phyloP scores from a whole-genome alignment of 2,888 invertebrate genomes.

The Lydus trimaculatus region DNA sequence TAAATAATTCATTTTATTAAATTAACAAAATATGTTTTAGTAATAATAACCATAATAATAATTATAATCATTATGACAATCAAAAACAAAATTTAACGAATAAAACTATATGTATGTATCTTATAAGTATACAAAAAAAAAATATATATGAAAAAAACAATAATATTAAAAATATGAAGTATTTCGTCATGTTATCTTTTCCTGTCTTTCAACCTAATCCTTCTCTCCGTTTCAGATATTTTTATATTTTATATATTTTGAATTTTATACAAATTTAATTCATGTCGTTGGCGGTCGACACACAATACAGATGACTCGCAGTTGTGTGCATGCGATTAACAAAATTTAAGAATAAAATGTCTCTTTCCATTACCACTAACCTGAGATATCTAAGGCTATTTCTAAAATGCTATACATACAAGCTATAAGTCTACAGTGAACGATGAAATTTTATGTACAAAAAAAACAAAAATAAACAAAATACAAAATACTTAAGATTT shows the following conservation, averaged over 20 bases:
- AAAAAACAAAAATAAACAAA: too few species aligned
- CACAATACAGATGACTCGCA: conserved; percentile 61
- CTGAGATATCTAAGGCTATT: conserved; percentile 60
- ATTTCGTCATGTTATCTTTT: not conserved
- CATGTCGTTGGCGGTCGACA: conserved; percentile 56
- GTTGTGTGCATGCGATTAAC: conserved; percentile 58
- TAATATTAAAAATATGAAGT: conserved; percentile 11
- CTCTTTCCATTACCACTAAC: conserved; percentile 59
- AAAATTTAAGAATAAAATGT: conserved; percentile 54
- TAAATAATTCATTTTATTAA: conserved; percentile 17
- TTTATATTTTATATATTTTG: conserved; percentile 14
- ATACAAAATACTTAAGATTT: conserved; percentile 55
- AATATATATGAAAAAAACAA: conserved; percentile 1
- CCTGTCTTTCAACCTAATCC: not conserved
- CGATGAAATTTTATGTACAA: conserved; percentile 56
- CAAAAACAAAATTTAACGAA: not conserved
- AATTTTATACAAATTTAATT: conserved; percentile 29
- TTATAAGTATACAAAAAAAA: conserved; percentile 7
- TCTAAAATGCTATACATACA: conserved; percentile 63
- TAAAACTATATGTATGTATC: not conserved
- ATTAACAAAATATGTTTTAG: not conserved
- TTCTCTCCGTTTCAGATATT: not conserved
- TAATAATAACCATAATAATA: not conserved
- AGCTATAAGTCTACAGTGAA: conserved; percentile 59
- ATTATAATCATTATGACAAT: not conserved